A percentile compares a stretch with the other conserved stretches of the same genome.
These are phyloP conservation scores for Elmis aenea DNA, from an alignment of 2,888 invertebrate species.

Conservation along the genomic window DNA sequence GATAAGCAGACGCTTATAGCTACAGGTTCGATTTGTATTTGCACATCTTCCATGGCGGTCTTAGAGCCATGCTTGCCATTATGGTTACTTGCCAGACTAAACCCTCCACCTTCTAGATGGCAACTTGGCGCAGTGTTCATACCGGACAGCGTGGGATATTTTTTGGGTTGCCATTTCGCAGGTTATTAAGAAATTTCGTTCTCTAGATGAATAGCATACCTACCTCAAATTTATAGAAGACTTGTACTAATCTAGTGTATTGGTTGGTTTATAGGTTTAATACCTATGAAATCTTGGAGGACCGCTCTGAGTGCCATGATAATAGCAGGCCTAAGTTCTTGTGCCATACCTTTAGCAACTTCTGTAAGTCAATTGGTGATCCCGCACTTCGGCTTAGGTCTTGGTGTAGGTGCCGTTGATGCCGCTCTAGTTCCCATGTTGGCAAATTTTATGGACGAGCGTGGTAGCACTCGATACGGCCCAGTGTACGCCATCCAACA, in stretches of 20 bases:
- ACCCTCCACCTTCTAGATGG: slow-evolving; percentile 65
- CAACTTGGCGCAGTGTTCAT: slow-evolving; percentile 77
- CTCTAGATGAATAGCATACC: background rate
- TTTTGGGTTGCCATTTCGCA: slow-evolving; percentile 76
- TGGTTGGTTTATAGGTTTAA: slow-evolving; percentile 34
- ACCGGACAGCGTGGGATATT: slow-evolving; percentile 79
- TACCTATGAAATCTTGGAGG: slow-evolving; percentile 40
- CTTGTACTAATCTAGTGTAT: background rate
- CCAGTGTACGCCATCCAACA: slow-evolving; percentile 81
- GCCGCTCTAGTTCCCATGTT: slow-evolving; percentile 74
- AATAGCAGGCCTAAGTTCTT: slow-evolving; percentile 39
- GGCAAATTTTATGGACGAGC: slow-evolving; percentile 64
- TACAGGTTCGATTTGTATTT: slow-evolving; percentile 67
- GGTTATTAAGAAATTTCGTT: slow-evolving; percentile 43
- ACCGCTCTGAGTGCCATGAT: slow-evolving; percentile 40
- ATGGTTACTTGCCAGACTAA: slow-evolving; percentile 67
- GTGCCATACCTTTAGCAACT: slow-evolving; percentile 38
- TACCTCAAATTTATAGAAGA: background rate
- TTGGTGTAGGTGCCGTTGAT: slow-evolving; percentile 73
- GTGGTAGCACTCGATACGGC: slow-evolving; percentile 63
- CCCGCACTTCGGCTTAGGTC: slow-evolving; percentile 74
- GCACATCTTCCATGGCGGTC: slow-evolving; percentile 77
- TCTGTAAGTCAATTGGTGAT: slow-evolving; percentile 55
- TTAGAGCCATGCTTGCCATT: slow-evolving; percentile 78
- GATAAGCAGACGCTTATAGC: slow-evolving; percentile 61